A percentile compares a stretch with the other conserved stretches of the same genome.
phyloP scores from a whole-genome alignment of 2,113 vertebrate species.

The Nerophis ophidion region DNA sequence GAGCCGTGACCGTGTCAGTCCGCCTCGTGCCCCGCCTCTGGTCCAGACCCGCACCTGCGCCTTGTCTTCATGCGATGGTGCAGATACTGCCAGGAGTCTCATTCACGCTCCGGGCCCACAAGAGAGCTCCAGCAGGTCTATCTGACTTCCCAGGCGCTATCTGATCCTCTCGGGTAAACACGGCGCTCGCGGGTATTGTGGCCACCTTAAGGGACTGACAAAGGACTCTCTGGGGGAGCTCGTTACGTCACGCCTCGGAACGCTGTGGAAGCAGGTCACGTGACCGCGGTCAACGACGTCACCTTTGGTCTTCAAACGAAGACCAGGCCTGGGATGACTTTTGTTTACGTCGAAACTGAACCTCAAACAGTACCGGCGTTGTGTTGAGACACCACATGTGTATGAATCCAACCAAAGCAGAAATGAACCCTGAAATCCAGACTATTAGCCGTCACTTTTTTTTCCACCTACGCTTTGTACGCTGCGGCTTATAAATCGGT shows the following conservation, averaged over 20 bases:
- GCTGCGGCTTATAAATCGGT: no score
- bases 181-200: constrained; percentile 55
- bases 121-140: constrained; percentile 59
- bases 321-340: constrained; percentile 1
- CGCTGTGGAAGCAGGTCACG: constrained; percentile 36
- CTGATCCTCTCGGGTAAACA: constrained; percentile 66
- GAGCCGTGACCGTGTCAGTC: constrained; percentile 75
- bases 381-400: no score
- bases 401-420: no score
- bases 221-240: constrained; percentile 35
- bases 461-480: no score
- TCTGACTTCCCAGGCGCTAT: constrained; percentile 65
- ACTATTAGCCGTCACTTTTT: no score
- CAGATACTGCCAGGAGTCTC: constrained; percentile 61
- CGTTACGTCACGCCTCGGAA: constrained; percentile 40
- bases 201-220: constrained; percentile 41
- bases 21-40: constrained; percentile 72
- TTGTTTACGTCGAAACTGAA: no score
- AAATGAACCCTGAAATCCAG: no score
- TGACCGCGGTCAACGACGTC: constrained; percentile 30
- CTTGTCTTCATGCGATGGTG: constrained; percentile 67
- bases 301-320: constrained; percentile 55
- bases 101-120: constrained; percentile 64
- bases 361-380: no score
- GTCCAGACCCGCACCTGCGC: constrained; percentile 75